A percentile compares a stretch with the other conserved stretches of the same genome.
Evolutionary conservation across 2,797 vertebrate species (phyloP).

Genomic region (Rhabdomys pumilio): DNA sequence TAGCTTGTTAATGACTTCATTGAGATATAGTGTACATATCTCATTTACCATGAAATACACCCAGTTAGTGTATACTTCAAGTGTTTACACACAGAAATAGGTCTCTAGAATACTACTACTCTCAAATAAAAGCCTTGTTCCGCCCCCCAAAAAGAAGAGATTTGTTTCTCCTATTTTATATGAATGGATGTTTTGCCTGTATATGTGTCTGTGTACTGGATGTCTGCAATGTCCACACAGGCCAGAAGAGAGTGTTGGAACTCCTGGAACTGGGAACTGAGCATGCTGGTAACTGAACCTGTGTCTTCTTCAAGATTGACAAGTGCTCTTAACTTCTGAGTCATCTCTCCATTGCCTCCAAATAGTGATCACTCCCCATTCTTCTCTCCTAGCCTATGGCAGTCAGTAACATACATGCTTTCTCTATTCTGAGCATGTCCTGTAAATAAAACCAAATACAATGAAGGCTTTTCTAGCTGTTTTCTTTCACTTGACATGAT

Average conservation of each 20-base stretch:
- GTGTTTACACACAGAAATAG: background rate
- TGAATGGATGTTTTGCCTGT: background rate
- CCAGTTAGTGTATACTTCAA: background rate
- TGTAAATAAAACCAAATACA: background rate
- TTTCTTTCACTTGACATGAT: slow-evolving; percentile 11
- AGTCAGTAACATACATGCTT: background rate
- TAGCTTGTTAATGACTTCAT: background rate
- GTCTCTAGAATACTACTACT: background rate
- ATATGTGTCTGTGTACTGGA: too few species aligned
- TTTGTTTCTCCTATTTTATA: background rate
- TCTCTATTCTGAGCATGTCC: slow-evolving; percentile 22
- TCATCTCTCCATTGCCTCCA: background rate
- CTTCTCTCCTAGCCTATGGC: background rate
- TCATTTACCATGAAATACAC: slow-evolving; percentile 9
- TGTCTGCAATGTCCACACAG: background rate
- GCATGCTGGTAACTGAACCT: background rate
- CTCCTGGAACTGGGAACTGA: background rate
- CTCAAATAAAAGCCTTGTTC: background rate
- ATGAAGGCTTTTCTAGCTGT: background rate
- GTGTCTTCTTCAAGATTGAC: background rate
- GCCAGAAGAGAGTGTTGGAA: background rate
- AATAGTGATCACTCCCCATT: background rate
- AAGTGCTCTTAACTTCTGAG: background rate
- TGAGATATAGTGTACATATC: slow-evolving; percentile 31
- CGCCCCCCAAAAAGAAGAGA: too few species aligned